phyloP scores from a whole-genome alignment of 2,888 invertebrate genomes.

The Epirrhoe alternata region DNA sequence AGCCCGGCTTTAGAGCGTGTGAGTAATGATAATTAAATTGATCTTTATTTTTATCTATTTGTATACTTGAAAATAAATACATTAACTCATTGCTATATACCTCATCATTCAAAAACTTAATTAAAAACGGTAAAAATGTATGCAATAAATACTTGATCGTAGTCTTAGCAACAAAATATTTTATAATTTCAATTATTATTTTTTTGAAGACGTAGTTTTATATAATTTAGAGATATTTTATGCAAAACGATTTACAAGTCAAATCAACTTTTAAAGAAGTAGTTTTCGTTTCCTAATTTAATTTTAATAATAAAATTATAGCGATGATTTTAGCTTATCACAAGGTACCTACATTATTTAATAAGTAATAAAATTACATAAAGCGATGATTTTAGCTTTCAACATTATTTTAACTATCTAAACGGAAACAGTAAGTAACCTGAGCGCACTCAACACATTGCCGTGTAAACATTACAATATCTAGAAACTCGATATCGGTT shows the following conservation, averaged over 20 bases:
- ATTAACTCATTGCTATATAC: neutral
- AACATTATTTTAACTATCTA: neutral
- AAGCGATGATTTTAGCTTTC: neutral
- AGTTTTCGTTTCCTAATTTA: neutral
- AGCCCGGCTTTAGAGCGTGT: constrained; percentile 74
- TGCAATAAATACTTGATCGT: too few relatives aligned
- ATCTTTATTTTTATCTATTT: constrained; percentile 69
- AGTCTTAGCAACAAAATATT: too few relatives aligned
- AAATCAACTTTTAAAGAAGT: neutral
- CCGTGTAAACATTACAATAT: constrained; percentile 71
- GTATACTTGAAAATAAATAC: constrained; percentile 37
- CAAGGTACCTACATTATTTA: too few relatives aligned
- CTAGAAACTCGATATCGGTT: constrained; percentile 68
- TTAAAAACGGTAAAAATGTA: neutral
- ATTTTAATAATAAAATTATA: neutral
- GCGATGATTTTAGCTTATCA: neutral
- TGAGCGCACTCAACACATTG: constrained; percentile 47
- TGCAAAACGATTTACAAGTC: neutral
- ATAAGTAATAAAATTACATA: neutral
- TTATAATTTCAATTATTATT: too few relatives aligned
- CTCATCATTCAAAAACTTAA: neutral
- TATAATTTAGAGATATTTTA: neutral
- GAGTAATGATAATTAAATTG: constrained; percentile 84
- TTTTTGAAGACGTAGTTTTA: neutral
- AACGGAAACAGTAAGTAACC: constrained; percentile 59